These are phyloP conservation scores for Onychorhynchus coronatus DNA, from an alignment of 2,113 vertebrate species.

Conservation along the genomic window DNA sequence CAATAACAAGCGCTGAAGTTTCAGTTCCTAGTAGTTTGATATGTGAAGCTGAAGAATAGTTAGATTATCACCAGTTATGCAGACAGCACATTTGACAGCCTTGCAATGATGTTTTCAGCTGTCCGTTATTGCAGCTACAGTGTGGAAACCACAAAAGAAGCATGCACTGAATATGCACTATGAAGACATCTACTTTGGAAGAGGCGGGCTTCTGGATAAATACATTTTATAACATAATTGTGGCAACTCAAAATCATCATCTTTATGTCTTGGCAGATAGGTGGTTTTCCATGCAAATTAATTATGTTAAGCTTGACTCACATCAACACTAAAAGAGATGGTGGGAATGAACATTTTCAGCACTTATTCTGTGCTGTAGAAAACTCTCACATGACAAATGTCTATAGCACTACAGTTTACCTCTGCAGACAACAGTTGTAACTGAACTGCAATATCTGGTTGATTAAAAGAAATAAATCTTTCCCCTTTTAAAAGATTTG, in stretches of 20 bases:
- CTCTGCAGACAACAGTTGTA: not conserved
- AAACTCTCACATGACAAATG: not conserved
- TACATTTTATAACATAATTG: not conserved
- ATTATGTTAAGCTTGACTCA: not conserved
- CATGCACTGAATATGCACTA: not conserved
- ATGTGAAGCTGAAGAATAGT: not conserved
- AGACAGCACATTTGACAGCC: slow-evolving; percentile 8
- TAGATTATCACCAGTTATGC: slow-evolving; percentile 26
- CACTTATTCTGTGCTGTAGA: not conserved
- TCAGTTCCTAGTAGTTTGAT: not conserved
- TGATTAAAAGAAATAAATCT: not conserved
- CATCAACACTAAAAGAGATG: not conserved
- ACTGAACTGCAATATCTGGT: not conserved
- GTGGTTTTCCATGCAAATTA: slow-evolving; percentile 2
- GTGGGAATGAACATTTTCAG: not conserved
- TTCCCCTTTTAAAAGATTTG: not conserved
- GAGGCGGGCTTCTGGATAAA: not conserved
- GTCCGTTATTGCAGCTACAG: not conserved
- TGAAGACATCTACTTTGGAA: not conserved
- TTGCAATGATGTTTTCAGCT: slow-evolving; percentile 13
- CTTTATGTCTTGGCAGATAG: not conserved
- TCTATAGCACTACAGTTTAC: not conserved
- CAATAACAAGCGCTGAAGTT: not conserved
- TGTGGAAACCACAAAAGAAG: not conserved
- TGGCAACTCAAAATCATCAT: not conserved